Conservation (phyloP, 2,113 vertebrate species). For the Manacus vitellinus region DNA sequence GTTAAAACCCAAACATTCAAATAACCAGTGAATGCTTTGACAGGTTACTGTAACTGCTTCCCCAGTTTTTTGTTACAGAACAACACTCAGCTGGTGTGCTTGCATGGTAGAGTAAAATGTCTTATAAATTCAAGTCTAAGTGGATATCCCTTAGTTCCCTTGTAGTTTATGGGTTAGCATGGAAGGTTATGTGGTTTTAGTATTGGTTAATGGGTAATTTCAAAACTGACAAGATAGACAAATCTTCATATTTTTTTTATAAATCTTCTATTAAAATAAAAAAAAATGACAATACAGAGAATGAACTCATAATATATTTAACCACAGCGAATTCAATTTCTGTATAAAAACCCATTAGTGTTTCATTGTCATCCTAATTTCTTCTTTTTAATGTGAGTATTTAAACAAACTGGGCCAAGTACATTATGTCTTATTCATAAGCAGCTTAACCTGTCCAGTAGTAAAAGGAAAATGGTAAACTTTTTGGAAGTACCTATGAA, state of each 20-base stretch:
- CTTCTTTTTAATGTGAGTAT: not conserved
- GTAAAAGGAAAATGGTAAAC: not conserved
- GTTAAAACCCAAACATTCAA: not conserved
- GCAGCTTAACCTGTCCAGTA: not conserved
- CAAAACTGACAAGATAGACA: not conserved
- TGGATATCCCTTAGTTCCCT: not conserved
- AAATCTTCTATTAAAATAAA: not conserved
- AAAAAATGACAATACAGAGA: not conserved
- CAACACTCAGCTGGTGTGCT: not conserved
- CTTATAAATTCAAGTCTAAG: not conserved
- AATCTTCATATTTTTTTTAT: not conserved
- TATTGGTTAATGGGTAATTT: not conserved
- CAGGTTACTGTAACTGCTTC: not conserved
- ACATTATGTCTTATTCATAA: not conserved
- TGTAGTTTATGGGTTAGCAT: not conserved
- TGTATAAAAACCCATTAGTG: not conserved
- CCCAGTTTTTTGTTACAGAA: not conserved
- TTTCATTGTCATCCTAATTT: not conserved
- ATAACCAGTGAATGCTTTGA: not conserved
- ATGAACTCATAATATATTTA: not conserved
- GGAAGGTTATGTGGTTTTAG: not conserved
- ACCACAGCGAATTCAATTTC: not conserved
- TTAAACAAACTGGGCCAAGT: not conserved
- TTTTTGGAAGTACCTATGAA: not conserved
- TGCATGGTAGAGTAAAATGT: not conserved